Evolutionary conservation across 2,888 invertebrate genomes (phyloP).

Genomic region (Drosophila flavopinicola): DNA sequence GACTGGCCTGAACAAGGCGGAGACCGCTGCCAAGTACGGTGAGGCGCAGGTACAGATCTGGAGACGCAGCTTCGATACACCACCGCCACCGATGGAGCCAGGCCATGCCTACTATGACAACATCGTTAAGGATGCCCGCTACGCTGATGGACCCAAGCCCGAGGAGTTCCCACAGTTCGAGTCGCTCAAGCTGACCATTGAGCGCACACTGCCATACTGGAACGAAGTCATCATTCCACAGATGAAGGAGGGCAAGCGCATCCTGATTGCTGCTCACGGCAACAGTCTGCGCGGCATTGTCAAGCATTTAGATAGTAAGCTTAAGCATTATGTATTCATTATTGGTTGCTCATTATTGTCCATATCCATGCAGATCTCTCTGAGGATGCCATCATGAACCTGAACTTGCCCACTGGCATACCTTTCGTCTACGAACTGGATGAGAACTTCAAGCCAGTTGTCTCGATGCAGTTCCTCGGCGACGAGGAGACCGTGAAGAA

Average conservation of each 20-base stretch:
- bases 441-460: constrained; percentile 90
- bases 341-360: neutral
- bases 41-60: constrained; percentile 93
- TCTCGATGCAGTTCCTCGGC: constrained; percentile 91
- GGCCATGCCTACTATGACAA: constrained; percentile 91
- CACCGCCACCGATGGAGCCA: constrained; percentile 93
- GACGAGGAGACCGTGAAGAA: constrained; percentile 92
- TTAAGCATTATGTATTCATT: fast-evolving
- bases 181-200: constrained; percentile 93
- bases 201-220: constrained; percentile 94
- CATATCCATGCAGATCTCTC: constrained; percentile 86
- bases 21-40: constrained; percentile 94
- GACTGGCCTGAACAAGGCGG: constrained; percentile 94
- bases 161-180: constrained; percentile 94
- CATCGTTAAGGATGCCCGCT: constrained; percentile 92
- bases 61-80: constrained; percentile 93
- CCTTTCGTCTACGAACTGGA: constrained; percentile 92
- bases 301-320: constrained; percentile 93
- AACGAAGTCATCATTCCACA: constrained; percentile 91
- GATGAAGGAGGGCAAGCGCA: constrained; percentile 91
- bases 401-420: constrained; percentile 92
- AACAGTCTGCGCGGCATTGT: constrained; percentile 95
- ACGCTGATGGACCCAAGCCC: constrained; percentile 89
- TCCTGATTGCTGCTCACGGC: constrained; percentile 94
- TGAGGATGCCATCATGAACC: constrained; percentile 90